These are phyloP conservation scores for Atractosteus spatula DNA, from an alignment of 2,113 vertebrate species.

Conservation along the genomic window DNA sequence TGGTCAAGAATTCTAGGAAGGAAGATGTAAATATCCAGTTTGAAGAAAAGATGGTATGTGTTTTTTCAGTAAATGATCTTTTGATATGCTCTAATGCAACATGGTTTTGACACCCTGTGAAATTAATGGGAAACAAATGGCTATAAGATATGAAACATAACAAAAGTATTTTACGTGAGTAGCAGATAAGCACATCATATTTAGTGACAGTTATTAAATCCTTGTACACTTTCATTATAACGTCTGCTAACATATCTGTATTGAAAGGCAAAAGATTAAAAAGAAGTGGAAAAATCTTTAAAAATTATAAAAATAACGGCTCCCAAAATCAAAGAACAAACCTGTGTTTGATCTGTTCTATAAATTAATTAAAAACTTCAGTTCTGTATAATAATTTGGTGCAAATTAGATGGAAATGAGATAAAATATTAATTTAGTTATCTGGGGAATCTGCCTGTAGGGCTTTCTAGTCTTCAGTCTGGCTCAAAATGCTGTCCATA, in stretches of 20 bases:
- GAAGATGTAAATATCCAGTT: constrained; percentile 78
- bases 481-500: constrained; percentile 72
- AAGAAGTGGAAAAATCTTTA: constrained; percentile 38
- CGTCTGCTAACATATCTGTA: constrained; percentile 21
- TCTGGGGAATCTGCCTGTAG: constrained; percentile 69
- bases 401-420: constrained; percentile 78
- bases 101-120: constrained; percentile 60
- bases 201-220: constrained; percentile 60
- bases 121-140: constrained; percentile 53
- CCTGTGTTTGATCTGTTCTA: constrained; percentile 73
- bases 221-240: constrained; percentile 48
- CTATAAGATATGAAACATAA: constrained; percentile 41
- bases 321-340: constrained; percentile 64
- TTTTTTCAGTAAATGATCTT: constrained; percentile 46
- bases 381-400: constrained; percentile 70
- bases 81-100: constrained; percentile 42
- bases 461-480: constrained; percentile 67
- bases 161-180: constrained; percentile 34
- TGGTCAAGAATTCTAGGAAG: constrained; percentile 87
- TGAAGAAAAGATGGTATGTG: constrained; percentile 80
- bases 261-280: constrained; percentile 37
- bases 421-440: constrained; percentile 76
- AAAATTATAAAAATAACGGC: constrained; percentile 64
- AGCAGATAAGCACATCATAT: constrained; percentile 55
- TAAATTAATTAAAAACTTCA: constrained; percentile 72